phyloP scores from a whole-genome alignment of 2,888 invertebrate genomes.

The Lepidochitona cinerea region DNA sequence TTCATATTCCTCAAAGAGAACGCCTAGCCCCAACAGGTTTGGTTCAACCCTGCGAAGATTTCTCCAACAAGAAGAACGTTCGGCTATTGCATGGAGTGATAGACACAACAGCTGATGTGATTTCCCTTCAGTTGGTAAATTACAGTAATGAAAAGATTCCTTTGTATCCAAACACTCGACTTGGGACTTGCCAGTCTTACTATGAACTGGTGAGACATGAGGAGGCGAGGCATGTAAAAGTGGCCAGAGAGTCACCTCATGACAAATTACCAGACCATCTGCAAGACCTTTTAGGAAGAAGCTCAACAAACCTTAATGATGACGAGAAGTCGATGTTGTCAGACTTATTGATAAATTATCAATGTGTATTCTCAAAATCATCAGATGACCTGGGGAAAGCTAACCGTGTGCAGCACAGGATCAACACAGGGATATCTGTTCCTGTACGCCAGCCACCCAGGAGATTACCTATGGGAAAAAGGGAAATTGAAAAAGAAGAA shows the following conservation, averaged over 20 bases:
- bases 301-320: background rate
- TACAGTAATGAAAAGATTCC: too few relatives aligned
- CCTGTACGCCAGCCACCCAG: slow-evolving; percentile 2
- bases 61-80: too few relatives aligned
- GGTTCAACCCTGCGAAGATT: too few relatives aligned
- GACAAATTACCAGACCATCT: background rate
- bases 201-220: background rate
- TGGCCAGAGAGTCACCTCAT: too few relatives aligned
- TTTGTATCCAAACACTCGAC: too few relatives aligned
- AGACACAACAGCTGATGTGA: too few relatives aligned
- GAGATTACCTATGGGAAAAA: background rate
- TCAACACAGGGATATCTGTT: background rate
- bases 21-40: background rate
- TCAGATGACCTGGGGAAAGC: slow-evolving; percentile 8
- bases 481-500: background rate
- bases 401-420: background rate
- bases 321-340: background rate
- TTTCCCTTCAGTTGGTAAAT: too few relatives aligned
- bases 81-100: too few relatives aligned
- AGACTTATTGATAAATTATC: background rate
- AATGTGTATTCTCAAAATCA: slow-evolving; percentile 1
- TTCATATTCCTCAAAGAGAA: background rate
- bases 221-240: background rate
- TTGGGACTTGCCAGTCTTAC: too few relatives aligned
- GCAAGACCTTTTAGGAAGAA: background rate